Conservation (phyloP, 2,113 vertebrate species). For the Ardeotis arabs region DNA sequence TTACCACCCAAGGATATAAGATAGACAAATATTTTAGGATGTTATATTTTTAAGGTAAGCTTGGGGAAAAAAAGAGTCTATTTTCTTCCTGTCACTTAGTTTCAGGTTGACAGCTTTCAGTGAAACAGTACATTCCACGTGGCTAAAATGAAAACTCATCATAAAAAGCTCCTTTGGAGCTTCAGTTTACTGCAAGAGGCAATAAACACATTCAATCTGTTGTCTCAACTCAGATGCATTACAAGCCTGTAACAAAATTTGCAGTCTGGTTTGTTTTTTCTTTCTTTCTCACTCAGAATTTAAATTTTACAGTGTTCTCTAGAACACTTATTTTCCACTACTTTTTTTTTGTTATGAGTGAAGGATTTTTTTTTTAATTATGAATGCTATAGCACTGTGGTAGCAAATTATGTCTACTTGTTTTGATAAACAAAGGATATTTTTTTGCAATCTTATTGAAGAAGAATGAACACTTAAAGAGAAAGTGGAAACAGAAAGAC, state of each 20-base stretch:
- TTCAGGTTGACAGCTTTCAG: not conserved
- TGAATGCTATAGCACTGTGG: not conserved
- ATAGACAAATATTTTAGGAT: not conserved
- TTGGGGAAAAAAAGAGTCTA: too few relatives aligned
- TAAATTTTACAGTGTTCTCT: not conserved
- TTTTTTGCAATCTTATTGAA: not conserved
- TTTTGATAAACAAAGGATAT: not conserved
- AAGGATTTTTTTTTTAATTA: not conserved
- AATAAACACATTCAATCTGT: not conserved
- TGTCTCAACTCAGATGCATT: not conserved
- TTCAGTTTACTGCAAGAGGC: not conserved
- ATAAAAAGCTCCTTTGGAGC: not conserved
- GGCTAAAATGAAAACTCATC: not conserved
- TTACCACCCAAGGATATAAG: not conserved
- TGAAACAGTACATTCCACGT: not conserved
- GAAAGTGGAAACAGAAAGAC: not conserved
- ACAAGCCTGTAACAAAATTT: not conserved
- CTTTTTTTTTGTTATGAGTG: not conserved
- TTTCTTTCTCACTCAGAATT: not conserved
- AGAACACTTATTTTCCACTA: not conserved
- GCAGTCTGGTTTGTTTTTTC: not conserved
- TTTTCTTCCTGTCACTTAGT: not conserved
- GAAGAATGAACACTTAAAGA: not conserved
- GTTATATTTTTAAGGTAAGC: not conserved
- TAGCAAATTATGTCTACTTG: not conserved